Conservation (phyloP, 2,113 vertebrate species). For the Bucco capensis region DNA sequence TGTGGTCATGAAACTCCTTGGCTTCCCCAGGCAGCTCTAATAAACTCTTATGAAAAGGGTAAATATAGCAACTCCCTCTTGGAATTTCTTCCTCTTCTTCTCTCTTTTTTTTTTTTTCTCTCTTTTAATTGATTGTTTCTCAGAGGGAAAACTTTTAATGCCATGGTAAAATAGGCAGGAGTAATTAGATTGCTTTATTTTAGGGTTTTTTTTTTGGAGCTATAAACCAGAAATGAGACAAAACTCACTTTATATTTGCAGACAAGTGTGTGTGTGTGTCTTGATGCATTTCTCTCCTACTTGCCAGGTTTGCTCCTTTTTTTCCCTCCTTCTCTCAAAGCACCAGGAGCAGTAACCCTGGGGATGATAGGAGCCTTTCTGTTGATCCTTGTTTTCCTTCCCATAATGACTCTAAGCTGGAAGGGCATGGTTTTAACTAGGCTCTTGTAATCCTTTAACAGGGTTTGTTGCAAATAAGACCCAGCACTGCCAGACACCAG, state of each 20-base stretch:
- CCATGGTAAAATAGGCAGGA: neutral
- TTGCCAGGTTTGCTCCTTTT: slow-evolving; percentile 2
- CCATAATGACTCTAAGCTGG: slow-evolving; percentile 16
- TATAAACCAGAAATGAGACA: slow-evolving; percentile 45
- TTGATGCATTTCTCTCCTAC: slow-evolving; percentile 21
- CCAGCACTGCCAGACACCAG: neutral
- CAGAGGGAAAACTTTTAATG: neutral
- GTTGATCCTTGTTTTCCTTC: slow-evolving; percentile 20
- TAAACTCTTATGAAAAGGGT: neutral
- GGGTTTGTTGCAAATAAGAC: slow-evolving; percentile 39
- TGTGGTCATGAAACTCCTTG: neutral
- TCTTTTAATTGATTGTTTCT: slow-evolving; percentile 26
- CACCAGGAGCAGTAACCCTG: neutral
- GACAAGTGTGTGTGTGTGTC: neutral
- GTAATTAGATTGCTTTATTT: slow-evolving; percentile 8
- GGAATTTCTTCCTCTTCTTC: neutral
- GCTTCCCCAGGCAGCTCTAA: neutral
- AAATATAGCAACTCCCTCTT: slow-evolving; percentile 27
- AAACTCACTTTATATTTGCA: slow-evolving; percentile 36
- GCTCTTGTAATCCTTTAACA: slow-evolving; percentile 42
- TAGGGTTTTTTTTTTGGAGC: neutral
- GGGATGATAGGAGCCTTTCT: slow-evolving; percentile 37
- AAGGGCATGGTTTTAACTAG: slow-evolving; percentile 58
- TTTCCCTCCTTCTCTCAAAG: slow-evolving; percentile 9
- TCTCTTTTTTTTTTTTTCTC: neutral